phyloP scores from a whole-genome alignment of 2,888 invertebrate species.

The Harpalus rubripes region DNA sequence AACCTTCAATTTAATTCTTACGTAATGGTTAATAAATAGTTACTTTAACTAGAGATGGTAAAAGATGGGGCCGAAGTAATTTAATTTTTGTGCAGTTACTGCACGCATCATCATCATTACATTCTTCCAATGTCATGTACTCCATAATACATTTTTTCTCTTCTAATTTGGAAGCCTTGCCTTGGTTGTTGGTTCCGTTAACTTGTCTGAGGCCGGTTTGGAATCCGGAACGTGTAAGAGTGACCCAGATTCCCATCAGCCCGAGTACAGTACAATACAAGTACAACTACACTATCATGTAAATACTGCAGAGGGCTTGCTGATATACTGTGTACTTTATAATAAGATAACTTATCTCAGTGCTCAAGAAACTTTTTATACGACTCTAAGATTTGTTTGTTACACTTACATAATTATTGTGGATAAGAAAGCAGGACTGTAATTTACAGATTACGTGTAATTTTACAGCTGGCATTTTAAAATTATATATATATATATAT shows the following conservation, averaged over 20 bases:
- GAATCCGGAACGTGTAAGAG: neutral
- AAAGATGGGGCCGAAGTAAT: too few species aligned
- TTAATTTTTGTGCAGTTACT: too few species aligned
- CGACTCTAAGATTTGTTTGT: neutral
- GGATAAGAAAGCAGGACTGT: neutral
- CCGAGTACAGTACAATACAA: neutral
- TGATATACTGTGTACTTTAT: neutral
- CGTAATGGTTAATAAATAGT: too few species aligned
- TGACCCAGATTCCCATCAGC: neutral
- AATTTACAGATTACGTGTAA: neutral
- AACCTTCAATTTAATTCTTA: too few species aligned
- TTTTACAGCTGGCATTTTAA: neutral
- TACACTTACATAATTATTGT: neutral
- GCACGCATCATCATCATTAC: neutral
- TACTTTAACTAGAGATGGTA: too few species aligned
- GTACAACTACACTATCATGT: neutral
- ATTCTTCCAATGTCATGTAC: neutral
- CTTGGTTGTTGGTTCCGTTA: neutral
- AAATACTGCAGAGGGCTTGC: neutral
- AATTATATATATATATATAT: too few species aligned
- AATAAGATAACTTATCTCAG: constrained; percentile 2
- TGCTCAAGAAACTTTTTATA: neutral
- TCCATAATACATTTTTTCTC: neutral
- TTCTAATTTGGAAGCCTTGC: neutral
- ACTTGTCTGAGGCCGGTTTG: neutral